Percentiles rank a stretch among this genome's conserved stretches.
Conservation (phyloP, 2,888 invertebrate genomes). For the Pherbina coryleti region DNA sequence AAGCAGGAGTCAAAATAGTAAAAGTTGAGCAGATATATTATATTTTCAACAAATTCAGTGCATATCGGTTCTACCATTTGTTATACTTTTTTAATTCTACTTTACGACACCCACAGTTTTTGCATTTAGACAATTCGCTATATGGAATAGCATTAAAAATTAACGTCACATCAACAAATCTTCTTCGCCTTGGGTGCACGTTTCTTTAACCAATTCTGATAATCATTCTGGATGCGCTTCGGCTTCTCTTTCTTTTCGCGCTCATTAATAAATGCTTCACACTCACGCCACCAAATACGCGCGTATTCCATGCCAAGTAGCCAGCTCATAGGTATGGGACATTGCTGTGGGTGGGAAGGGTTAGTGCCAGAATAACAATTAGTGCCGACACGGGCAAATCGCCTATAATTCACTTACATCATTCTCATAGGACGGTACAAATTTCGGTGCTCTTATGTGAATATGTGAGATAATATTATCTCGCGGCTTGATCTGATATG, state of each 20-base stretch:
- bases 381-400: background rate
- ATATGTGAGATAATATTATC: slow-evolving; percentile 55
- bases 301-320: slow-evolving; percentile 46
- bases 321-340: slow-evolving; percentile 42
- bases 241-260: slow-evolving; percentile 43
- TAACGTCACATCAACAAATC: slow-evolving; percentile 1
- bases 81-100: too few species aligned
- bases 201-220: slow-evolving; percentile 55
- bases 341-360: background rate
- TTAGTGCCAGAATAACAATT: background rate
- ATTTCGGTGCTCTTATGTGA: slow-evolving; percentile 42
- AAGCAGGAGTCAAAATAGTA: background rate
- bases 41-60: too few species aligned
- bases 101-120: too few species aligned
- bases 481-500: slow-evolving; percentile 49
- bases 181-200: slow-evolving; percentile 48
- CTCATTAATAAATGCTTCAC: slow-evolving; percentile 47
- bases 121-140: too few species aligned
- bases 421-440: slow-evolving; percentile 53
- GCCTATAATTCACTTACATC: slow-evolving; percentile 49
- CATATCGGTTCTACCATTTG: too few species aligned
- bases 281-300: slow-evolving; percentile 51
- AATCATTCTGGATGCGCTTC: slow-evolving; percentile 57
- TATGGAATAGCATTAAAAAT: background rate
- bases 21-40: background rate